Evolutionary conservation across 1,140 invertebrate genomes (phyloP).

Genomic region (Tribolium madens): DNA sequence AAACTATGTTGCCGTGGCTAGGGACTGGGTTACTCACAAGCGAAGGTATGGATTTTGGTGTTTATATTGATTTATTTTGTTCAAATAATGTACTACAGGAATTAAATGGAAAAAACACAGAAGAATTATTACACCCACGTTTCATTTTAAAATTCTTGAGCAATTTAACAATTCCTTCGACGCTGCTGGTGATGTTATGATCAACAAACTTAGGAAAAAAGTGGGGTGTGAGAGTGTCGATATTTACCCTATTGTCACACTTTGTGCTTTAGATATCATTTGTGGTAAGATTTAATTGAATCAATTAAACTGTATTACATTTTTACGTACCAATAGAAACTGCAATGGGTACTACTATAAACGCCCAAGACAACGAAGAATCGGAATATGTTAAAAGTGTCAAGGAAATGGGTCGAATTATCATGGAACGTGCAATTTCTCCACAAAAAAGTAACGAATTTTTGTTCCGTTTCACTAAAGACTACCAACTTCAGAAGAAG

Average conservation of each 20-base stretch:
- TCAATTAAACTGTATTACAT: not conserved
- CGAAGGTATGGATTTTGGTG: too few species aligned
- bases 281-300: conserved; percentile 70
- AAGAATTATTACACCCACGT: conserved; percentile 84
- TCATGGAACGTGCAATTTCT: conserved; percentile 64
- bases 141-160: conserved; percentile 88
- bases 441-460: conserved; percentile 58
- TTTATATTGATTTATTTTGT: too few species aligned
- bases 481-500: conserved; percentile 63
- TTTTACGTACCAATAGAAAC: conserved; percentile 75
- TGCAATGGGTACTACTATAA: conserved; percentile 84
- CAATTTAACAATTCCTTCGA: conserved; percentile 81
- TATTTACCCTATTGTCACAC: conserved; percentile 75
- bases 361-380: conserved; percentile 77
- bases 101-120: conserved; percentile 74
- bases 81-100: too few species aligned
- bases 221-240: conserved; percentile 68
- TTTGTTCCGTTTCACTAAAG: conserved; percentile 52
- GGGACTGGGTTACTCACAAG: conserved; percentile 82
- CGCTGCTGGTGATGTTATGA: conserved; percentile 73
- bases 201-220: conserved; percentile 69
- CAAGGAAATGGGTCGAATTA: conserved; percentile 68
- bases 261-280: conserved; percentile 81
- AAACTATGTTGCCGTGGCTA: conserved; percentile 81
- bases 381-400: conserved; percentile 83